phyloP scores from a whole-genome alignment of 2,113 vertebrate genomes.

The Platysternon megacephalum region DNA sequence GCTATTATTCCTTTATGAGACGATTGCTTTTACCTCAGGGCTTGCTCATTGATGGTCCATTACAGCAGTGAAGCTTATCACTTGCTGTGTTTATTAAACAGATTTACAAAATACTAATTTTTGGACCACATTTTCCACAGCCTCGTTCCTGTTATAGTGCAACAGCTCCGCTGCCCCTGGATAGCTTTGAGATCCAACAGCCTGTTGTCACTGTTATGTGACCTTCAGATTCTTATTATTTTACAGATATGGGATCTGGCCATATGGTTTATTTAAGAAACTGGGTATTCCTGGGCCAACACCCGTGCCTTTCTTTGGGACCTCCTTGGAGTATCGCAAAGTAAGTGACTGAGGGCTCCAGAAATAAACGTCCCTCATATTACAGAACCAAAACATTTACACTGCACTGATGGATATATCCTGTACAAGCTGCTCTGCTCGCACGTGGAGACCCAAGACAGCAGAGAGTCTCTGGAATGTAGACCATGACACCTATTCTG shows the following conservation, averaged over 20 bases:
- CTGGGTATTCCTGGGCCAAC: conserved; percentile 78
- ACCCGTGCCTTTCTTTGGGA: conserved; percentile 80
- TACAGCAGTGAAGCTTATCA: not conserved
- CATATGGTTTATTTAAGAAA: conserved; percentile 75
- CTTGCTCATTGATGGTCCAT: not conserved
- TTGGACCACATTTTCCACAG: not conserved
- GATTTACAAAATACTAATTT: not conserved
- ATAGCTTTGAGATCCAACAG: accelerated
- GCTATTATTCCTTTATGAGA: not conserved
- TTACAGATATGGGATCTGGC: conserved; percentile 79
- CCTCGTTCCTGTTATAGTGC: not conserved
- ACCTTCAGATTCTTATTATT: not conserved
- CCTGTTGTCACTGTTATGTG: accelerated
- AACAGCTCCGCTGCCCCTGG: accelerated
- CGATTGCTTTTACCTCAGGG: not conserved
- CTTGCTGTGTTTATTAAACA: not conserved
- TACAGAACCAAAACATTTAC: not conserved
- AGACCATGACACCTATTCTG: not conserved
- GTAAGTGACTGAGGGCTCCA: conserved; percentile 43
- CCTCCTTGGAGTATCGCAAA: conserved; percentile 15
- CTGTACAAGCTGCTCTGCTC: not conserved
- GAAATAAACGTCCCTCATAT: not conserved
- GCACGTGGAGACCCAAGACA: not conserved
- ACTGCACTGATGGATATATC: not conserved
- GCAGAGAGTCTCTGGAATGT: not conserved